Percentiles rank a stretch among this genome's conserved stretches.
Evolutionary conservation across 2,888 invertebrate species (phyloP).

Genomic region (Euzophera pinguis): DNA sequence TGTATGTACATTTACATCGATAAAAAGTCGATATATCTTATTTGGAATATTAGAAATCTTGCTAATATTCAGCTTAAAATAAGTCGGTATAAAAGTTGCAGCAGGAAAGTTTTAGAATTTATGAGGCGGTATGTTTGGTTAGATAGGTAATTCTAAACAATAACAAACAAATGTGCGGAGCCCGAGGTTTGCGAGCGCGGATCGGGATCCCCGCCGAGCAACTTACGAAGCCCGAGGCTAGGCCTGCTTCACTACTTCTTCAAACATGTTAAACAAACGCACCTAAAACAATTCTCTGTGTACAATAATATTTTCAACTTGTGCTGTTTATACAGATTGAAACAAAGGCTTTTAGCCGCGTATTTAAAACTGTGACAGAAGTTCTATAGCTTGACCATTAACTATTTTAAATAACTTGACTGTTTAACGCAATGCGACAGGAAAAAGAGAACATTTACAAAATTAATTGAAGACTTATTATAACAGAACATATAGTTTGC

Average conservation of each 20-base stretch:
- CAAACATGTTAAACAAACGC: slow-evolving; percentile 37
- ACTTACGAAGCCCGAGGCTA: slow-evolving; percentile 30
- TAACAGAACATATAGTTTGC: no score
- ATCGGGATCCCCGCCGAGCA: slow-evolving; percentile 16
- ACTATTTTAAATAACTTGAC: no score
- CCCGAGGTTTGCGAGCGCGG: slow-evolving; percentile 18
- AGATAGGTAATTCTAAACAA: slow-evolving; percentile 63
- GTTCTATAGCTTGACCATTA: no score
- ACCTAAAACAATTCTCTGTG: slow-evolving; percentile 25
- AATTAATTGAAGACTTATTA: no score
- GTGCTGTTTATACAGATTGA: neutral
- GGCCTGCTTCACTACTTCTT: slow-evolving; percentile 31
- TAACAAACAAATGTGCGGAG: slow-evolving; percentile 56
- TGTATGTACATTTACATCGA: no score
- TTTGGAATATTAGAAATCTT: no score
- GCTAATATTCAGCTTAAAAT: slow-evolving; percentile 48
- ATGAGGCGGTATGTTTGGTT: slow-evolving; percentile 59
- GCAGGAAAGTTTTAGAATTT: slow-evolving; percentile 55
- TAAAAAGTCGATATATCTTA: no score
- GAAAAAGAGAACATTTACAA: no score
- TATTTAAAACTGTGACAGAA: no score
- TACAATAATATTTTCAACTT: neutral
- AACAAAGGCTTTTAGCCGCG: neutral
- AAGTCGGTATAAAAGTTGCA: slow-evolving; percentile 54
- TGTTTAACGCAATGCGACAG: no score